phyloP scores from a whole-genome alignment of 2,113 vertebrate species.

The Hyperopisus bebe region DNA sequence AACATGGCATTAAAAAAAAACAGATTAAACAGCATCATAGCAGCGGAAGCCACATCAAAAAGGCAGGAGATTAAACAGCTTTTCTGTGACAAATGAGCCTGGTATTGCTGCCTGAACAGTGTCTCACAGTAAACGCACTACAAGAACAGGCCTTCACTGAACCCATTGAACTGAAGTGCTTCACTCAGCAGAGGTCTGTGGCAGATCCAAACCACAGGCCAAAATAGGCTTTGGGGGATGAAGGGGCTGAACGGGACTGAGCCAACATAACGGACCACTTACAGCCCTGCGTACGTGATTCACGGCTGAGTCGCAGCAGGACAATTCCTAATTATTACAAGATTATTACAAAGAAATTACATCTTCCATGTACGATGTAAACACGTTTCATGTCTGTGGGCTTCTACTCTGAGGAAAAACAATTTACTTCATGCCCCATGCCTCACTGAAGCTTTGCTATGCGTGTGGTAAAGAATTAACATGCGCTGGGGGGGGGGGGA shows the following conservation, averaged over 20 bases:
- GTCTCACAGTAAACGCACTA: slow-evolving; percentile 1
- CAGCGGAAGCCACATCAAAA: not conserved
- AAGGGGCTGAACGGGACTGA: not conserved
- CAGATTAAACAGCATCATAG: not conserved
- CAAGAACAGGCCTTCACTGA: not conserved
- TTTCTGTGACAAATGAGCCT: slow-evolving; percentile 5
- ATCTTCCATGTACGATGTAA: not conserved
- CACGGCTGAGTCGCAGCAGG: not conserved
- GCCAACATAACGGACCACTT: not conserved
- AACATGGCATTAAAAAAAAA: not conserved
- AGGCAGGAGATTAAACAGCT: not conserved
- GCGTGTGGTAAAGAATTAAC: not conserved
- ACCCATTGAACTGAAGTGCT: not conserved
- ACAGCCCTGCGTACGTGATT: not conserved
- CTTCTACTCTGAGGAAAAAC: not conserved
- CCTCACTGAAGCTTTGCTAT: not conserved
- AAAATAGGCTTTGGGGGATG: not conserved
- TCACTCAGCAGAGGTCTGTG: not conserved
- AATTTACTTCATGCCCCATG: not conserved
- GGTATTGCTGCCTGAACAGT: not conserved
- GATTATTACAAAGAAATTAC: not conserved
- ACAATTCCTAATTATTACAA: not conserved
- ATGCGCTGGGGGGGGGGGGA: not conserved
- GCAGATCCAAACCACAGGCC: slow-evolving; percentile 7
- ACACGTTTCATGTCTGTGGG: not conserved